Conservation (phyloP, 35 echinoderm and acorn worm species). For the Holothuria glaberrima region DNA sequence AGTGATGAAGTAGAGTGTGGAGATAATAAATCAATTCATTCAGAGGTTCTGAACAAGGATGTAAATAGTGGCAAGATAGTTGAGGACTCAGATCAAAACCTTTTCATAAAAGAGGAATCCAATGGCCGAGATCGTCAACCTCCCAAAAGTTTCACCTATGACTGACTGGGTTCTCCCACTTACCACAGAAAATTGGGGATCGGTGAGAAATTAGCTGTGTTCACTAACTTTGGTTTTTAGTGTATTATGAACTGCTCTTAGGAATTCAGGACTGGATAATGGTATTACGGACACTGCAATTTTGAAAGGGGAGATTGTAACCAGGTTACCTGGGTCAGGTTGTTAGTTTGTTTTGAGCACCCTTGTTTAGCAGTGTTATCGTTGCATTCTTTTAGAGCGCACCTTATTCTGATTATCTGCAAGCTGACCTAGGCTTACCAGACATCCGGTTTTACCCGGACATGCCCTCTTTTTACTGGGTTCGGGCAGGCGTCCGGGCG, state of each 20-base stretch:
- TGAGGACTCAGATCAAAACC: neutral
- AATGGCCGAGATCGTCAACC: neutral
- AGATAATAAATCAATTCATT: neutral
- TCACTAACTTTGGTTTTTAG: too few relatives aligned
- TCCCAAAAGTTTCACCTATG: slow-evolving; percentile 39
- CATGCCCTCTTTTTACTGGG: too few relatives aligned
- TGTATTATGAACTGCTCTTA: too few relatives aligned
- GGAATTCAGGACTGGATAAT: neutral
- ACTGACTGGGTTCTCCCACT: slow-evolving; percentile 17
- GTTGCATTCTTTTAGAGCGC: too few relatives aligned
- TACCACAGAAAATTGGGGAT: neutral
- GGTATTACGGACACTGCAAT: neutral
- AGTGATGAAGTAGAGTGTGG: neutral
- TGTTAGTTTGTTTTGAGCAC: too few relatives aligned
- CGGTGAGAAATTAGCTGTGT: too few relatives aligned
- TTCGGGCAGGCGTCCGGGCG: too few relatives aligned
- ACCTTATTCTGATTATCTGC: too few relatives aligned
- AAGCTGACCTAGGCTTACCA: too few relatives aligned
- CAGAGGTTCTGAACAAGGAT: slow-evolving; percentile 3
- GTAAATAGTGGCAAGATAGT: neutral
- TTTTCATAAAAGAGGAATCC: neutral
- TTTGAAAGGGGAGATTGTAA: slow-evolving; percentile 6
- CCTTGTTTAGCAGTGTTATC: too few relatives aligned
- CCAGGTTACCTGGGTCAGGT: neutral
- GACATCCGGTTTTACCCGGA: too few relatives aligned